Percentiles rank a stretch among this genome's conserved stretches.
These are phyloP conservation scores for Archaeoteleia sp. DNA, from an alignment of 2,888 invertebrate genomes.

Conservation along the genomic window DNA sequence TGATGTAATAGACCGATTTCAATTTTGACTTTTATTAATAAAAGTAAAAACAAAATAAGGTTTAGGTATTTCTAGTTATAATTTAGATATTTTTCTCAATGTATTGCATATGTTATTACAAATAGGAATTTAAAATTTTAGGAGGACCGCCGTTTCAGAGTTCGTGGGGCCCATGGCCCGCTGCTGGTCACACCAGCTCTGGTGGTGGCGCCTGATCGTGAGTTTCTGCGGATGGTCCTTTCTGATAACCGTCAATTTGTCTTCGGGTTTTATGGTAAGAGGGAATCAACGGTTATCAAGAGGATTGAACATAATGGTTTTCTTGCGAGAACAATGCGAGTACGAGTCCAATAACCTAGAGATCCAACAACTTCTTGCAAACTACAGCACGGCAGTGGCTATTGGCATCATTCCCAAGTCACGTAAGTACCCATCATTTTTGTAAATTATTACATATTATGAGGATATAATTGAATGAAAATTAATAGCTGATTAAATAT, in stretches of 20 bases:
- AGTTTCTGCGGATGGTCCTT: conserved; percentile 63
- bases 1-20: too few species aligned
- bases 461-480: too few species aligned
- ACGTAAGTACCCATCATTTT: conserved; percentile 60
- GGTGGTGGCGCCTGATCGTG: conserved; percentile 70
- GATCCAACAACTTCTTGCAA: conserved; percentile 66
- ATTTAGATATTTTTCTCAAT: too few species aligned
- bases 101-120: too few species aligned
- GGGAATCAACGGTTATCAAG: conserved; percentile 70
- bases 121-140: not conserved
- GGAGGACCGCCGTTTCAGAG: conserved; percentile 33
- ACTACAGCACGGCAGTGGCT: conserved; percentile 60
- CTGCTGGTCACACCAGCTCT: conserved; percentile 70
- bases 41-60: too few species aligned
- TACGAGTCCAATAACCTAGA: conserved; percentile 57
- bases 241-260: conserved; percentile 54
- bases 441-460: too few species aligned
- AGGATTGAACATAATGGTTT: conserved; percentile 65
- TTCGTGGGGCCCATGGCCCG: conserved; percentile 72
- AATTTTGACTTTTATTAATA: too few species aligned
- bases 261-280: conserved; percentile 65
- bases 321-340: conserved; percentile 67
- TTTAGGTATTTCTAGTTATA: too few species aligned
- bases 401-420: conserved; percentile 64
- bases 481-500: too few species aligned